Evolutionary conservation across 2,113 vertebrate genomes (phyloP), one percentile per base, ranked within the genome.

Genomic region (Canis aureus): DNA sequence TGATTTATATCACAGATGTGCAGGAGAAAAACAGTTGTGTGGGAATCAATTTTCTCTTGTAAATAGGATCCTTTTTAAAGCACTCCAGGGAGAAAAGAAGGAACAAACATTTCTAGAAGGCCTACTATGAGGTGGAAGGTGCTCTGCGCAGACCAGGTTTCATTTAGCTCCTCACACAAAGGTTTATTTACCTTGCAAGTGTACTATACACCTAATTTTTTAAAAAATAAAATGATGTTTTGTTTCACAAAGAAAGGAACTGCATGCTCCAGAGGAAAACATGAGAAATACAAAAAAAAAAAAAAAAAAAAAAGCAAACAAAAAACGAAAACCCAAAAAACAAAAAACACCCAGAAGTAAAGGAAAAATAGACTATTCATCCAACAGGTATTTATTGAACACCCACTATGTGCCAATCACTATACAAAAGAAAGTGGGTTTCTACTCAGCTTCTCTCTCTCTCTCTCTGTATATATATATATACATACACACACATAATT

Each of bases 41-140:
- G 12, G 83, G 23, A 84, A 80, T 88, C 94, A 19, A 17, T 88
- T 62, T 86, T 69, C 80, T 91, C 71, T 59, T 84, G 89, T 29
- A 74, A 93, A 91, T 25, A 84, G 92, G 86, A 84, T 97, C 71
- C 66, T 59, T 78, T 67, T 60, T 11, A 53, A 59, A 80, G 78
- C 43, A 35, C 96, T 43, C 89, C 16, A 13, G 95, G 84, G 94
- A 88, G 59, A 23, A 83, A 67, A 49, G 55, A 64, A 66, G 67
- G 73, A 55, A 55, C 86, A 32, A 6, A 80, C 29, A 1, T 83
- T 51, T 57, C 66, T 71, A 38, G 86, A 89, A 95, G 76, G 89
- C 69, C 92, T 38, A 35, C 19, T 11, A 27, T 2, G 89, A 43
- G 76, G 60, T 15, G 3, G 49, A 73, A 92, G 80, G 15, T n/a